phyloP scores from a whole-genome alignment of 2,113 vertebrate species.

The Heterochromis multidens region DNA sequence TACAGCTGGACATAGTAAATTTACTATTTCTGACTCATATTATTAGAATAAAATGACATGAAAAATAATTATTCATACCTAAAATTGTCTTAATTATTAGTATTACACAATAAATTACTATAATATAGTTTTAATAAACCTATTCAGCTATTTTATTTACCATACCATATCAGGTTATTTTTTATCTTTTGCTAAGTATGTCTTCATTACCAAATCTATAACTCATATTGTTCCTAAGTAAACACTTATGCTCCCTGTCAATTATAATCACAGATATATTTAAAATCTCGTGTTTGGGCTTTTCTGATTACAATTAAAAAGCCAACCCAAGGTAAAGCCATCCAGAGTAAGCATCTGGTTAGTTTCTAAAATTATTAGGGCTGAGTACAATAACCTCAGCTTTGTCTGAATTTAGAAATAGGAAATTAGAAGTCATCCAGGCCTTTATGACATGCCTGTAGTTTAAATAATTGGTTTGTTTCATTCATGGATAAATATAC shows the following conservation, averaged over 20 bases:
- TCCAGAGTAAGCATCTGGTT: no score
- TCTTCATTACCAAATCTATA: not conserved
- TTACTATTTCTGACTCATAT: slow-evolving; percentile 2
- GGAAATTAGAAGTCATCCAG: no score
- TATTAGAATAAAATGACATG: not conserved
- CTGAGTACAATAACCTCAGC: no score
- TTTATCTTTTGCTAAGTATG: not conserved
- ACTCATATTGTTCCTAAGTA: not conserved
- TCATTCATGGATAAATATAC: no score
- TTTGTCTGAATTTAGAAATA: no score
- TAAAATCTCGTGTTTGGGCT: no score
- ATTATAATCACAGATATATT: not conserved
- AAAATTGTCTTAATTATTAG: not conserved
- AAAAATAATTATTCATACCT: not conserved
- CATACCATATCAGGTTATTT: not conserved
- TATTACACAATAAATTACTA: not conserved
- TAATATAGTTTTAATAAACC: not conserved
- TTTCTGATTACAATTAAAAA: no score
- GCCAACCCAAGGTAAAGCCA: no score
- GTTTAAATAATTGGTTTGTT: no score
- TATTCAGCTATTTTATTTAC: not conserved
- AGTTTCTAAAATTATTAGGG: no score
- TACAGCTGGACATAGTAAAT: slow-evolving; percentile 23
- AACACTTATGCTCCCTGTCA: not conserved
- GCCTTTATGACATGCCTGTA: no score